Evolutionary conservation across 2,888 invertebrate species (phyloP), one percentile per base, ranked within the genome.

Genomic region (Sepioteuthis lessoniana): DNA sequence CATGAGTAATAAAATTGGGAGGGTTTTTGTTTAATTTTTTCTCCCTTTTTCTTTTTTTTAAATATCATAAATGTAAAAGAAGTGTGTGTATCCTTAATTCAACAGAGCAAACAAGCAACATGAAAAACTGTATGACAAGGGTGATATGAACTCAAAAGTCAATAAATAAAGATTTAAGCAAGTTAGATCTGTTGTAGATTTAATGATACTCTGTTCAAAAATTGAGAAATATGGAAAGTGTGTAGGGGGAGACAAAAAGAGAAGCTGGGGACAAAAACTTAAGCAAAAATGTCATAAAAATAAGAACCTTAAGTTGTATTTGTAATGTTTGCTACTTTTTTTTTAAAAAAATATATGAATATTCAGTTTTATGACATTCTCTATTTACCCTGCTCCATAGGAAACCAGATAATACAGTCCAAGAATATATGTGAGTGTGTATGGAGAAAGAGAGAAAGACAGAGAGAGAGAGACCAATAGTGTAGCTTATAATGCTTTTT

Each of bases 91-190:
- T 91, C 13, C 46, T 42, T 91, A 42, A 42, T 28, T 38, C 16
- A 76, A 76, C 76, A 76, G n/a, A 76, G 76, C 76, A 76, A n/a
- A 76, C n/a, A 76, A 35, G 76, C n/a, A 76, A 47, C 47, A 92
- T 35, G 47, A 46, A 28, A 92, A 47, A 47, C 92, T 92, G 92
- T 46, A 42, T 46, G 91, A 38, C n/a, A 38, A 47, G 31, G 31
- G 42, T 47, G 47, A 92, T 47, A 47, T 92, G 92, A 92, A n/a
- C 92, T 92, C 46, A 92, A n/a, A 92, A 92, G 92, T 92, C n/a
- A 92, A 47, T 76, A 76, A 76, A 76, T 76, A 76, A 76, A 76
- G n/a, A 25, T 76, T 76, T 76, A 76, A 76, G 76, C 76, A 76
- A 76, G n/a, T 76, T 35, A 76, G 76, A 76, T 76, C 76, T 76